A percentile compares a stretch with the other conserved stretches of the same genome.
Conservation (phyloP, 1,140 invertebrate genomes). For the Diachasmimorpha longicaudata region DNA sequence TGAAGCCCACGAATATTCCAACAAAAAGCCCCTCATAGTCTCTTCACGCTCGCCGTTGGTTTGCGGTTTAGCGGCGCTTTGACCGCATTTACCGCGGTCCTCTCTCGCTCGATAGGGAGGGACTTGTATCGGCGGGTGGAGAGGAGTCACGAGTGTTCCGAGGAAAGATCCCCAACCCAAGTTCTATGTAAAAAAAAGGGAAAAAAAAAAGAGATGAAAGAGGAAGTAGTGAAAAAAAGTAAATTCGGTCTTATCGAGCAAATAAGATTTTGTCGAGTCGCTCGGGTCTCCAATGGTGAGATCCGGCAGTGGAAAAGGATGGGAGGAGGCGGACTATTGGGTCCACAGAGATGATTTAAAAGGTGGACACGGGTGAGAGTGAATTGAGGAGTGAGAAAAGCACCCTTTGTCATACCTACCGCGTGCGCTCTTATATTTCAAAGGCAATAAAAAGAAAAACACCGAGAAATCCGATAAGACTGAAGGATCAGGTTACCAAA, state of each 20-base stretch:
- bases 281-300: not conserved
- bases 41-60: not conserved
- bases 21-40: conserved; percentile 17
- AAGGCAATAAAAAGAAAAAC: conserved; percentile 23
- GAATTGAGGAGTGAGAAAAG: conserved; percentile 12
- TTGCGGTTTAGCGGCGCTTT: conserved; percentile 25
- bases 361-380: not conserved
- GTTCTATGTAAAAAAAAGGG: not conserved
- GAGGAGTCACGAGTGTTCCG: not conserved
- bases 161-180: not conserved
- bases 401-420: conserved; percentile 17
- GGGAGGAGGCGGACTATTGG: not conserved
- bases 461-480: conserved; percentile 22
- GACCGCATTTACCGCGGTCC: conserved; percentile 23
- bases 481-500: conserved; percentile 15
- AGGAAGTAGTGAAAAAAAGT: not conserved
- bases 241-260: conserved; percentile 19
- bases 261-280: conserved; percentile 21
- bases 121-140: not conserved
- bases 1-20: conserved; percentile 5
- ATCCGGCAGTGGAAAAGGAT: not conserved
- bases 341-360: not conserved
- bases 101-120: not conserved
- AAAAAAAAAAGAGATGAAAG: not conserved
- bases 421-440: conserved; percentile 22